Percentiles rank a stretch among this genome's conserved stretches.
Conservation (phyloP, 2,888 invertebrate species). For the Anagyrus pseudococci region DNA sequence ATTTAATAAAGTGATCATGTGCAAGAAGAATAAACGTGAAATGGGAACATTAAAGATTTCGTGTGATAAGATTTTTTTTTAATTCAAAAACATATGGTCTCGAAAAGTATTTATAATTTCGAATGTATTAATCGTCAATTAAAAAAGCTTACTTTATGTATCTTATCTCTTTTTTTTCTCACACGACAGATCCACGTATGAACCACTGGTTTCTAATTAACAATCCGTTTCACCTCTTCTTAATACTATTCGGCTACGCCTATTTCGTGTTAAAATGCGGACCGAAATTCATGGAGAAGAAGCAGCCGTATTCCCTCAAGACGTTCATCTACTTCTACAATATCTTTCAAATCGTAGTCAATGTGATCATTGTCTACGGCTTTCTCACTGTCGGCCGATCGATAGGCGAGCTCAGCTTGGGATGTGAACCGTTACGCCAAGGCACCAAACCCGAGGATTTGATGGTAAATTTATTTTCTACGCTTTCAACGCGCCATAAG, state of each 20-base stretch:
- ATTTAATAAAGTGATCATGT: neutral
- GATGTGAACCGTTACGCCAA: constrained; percentile 75
- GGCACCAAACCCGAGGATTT: constrained; percentile 36
- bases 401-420: constrained; percentile 65
- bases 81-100: neutral
- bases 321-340: constrained; percentile 78
- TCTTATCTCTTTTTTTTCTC: no score
- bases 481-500: neutral
- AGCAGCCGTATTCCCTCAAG: constrained; percentile 73
- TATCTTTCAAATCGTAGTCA: constrained; percentile 66
- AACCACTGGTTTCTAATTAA: constrained; percentile 72
- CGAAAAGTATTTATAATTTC: neutral
- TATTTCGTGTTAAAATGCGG: constrained; percentile 67
- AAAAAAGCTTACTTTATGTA: neutral
- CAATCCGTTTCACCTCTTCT: constrained; percentile 66
- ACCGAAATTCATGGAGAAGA: constrained; percentile 73
- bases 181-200: constrained; percentile 67
- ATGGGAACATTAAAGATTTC: neutral
- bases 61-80: neutral
- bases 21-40: neutral
- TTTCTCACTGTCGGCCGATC: constrained; percentile 68
- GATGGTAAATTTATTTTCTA: constrained; percentile 26
- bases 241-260: constrained; percentile 66
- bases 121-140: neutral
- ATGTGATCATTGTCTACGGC: constrained; percentile 39